Conservation (phyloP, 1,140 invertebrate genomes). For the Cephus cinctus region DNA sequence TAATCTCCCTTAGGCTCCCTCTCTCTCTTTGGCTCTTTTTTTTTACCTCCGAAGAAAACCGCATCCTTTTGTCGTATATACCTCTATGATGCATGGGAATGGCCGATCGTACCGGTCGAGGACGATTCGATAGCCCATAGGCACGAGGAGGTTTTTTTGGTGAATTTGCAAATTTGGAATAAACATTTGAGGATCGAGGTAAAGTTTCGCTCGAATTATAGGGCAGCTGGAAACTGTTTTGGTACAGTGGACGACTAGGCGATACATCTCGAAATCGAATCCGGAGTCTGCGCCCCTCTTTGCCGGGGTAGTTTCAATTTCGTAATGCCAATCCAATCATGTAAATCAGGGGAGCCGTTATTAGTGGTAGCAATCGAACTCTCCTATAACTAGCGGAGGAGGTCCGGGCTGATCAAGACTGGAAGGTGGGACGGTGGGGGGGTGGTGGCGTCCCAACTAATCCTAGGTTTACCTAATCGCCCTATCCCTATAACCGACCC, state of each 20-base stretch:
- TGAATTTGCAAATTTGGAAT: no score
- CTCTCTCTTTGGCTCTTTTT: no score
- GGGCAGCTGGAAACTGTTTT: no score
- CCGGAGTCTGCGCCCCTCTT: no score
- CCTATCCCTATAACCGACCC: constrained; percentile 34
- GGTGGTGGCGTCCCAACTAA: constrained; percentile 51
- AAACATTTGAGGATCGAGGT: no score
- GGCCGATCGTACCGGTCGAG: constrained; percentile 19
- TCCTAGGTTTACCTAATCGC: constrained; percentile 57
- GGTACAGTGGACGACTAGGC: no score
- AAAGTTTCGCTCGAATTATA: no score
- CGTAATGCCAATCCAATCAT: constrained; percentile 56
- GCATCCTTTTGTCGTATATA: constrained; percentile 25
- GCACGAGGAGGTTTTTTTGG: no score
- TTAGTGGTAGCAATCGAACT: constrained; percentile 51
- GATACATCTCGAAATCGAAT: no score
- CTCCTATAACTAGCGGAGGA: constrained; percentile 22
- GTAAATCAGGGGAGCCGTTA: constrained; percentile 55
- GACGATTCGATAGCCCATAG: neutral
- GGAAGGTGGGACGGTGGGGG: no score
- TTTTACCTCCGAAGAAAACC: constrained; percentile 26
- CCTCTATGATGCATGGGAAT: constrained; percentile 19
- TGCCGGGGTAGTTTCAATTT: constrained; percentile 50
- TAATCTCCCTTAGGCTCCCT: constrained; percentile 38
- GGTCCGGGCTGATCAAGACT: no score